Evolutionary conservation across 2,888 invertebrate genomes (phyloP), one percentile per base, ranked within the genome.

Genomic region (Trichogramma dendrolimi): DNA sequence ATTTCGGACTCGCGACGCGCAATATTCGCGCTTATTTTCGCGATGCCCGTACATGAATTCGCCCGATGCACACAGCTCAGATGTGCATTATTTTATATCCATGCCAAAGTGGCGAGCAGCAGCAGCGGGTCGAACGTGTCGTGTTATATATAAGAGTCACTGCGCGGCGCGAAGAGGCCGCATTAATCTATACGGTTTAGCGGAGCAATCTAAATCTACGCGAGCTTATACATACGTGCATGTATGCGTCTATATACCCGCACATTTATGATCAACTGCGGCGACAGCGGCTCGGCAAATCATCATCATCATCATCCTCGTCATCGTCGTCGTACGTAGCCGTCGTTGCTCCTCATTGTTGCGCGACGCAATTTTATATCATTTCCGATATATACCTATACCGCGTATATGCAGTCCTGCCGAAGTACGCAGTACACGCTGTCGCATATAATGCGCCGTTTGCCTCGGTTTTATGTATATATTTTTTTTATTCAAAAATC

Each of bases 191-290:
- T 77, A 46, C 10, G 76, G 74, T 78, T 79, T 78, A 78, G 78
- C 78, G 77, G 75, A 79, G 77, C 78, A 79, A 79, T 78, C 78
- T 79, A 78, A 78, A 78, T 78, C 78, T 79, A 76, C 77, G 76
- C 77, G 73, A 74, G 27, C 27, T 27, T 27, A 27, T 27, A 27
- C 27, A 27, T 27, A 27, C 27, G 27, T 27, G 27, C 27, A 27
- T 27, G 27, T 27, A 27, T 27, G 27, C 27, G 27, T 27, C 27
- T 27, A 27, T 27, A 27, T 27, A 27, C 76, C 46, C 52, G 55
- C 59, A 52, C 59, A 44, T 27, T 48, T 48, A 6, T 6, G 48
- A 48, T n/a, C 48, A 6, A 14, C 48, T 14, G 48, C 10, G 48
- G 48, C 11, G 27, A 27, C 27, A 27, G 27, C 27, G 14, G 48